Conservation (phyloP, 2,113 vertebrate genomes). For the Madoqua kirkii region DNA sequence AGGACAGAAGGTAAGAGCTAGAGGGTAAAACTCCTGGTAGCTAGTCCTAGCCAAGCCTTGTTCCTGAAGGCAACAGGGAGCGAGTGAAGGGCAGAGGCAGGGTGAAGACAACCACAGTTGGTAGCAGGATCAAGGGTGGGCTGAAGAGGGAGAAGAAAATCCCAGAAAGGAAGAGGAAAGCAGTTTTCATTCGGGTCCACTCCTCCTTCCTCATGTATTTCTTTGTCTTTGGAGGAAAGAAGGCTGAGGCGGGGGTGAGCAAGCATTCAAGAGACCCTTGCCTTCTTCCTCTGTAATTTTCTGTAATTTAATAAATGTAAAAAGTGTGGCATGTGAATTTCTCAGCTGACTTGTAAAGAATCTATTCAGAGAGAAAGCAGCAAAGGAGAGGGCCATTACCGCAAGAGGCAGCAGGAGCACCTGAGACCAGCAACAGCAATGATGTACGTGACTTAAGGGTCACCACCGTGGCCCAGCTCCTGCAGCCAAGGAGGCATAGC, state of each 20-base stretch:
- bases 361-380: not conserved
- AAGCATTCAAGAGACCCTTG: not conserved
- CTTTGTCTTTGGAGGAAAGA: not conserved
- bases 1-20: not conserved
- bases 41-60: not conserved
- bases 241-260: fast-evolving
- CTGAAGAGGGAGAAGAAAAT: not conserved
- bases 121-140: not conserved
- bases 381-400: not conserved
- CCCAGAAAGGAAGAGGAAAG: no score
- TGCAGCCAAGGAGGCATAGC: not conserved
- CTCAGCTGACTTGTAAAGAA: not conserved
- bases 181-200: not conserved
- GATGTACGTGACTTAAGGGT: not conserved
- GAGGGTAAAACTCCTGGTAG: not conserved
- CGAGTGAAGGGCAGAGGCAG: not conserved
- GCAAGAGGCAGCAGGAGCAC: not conserved
- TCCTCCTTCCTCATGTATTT: not conserved
- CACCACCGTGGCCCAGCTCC: not conserved
- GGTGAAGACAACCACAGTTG: not conserved
- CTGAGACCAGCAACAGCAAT: not conserved
- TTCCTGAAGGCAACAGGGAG: not conserved
- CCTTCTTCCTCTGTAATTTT: not conserved
- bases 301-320: not conserved
- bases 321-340: not conserved